Base-by-base conservation (phyloP, 92 coral and sea anemone species). In the Anthopleura xanthogrammica region DNA sequence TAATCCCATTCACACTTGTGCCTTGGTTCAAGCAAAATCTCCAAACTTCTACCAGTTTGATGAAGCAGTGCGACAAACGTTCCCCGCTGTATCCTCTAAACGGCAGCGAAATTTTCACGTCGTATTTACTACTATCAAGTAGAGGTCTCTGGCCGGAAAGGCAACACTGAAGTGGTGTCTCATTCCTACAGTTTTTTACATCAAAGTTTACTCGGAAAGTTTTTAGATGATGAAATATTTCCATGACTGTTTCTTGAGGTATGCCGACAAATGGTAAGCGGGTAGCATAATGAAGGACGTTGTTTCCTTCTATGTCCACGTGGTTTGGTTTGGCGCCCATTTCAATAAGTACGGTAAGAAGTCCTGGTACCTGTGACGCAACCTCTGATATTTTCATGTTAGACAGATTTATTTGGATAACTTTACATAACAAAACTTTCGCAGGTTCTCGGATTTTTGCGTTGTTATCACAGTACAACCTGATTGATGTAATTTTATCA, bases 241-340 rank as follows among this genome's bases (percentile, higher is more conserved):
- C 54, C 7, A 80, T 64, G 8, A 80, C 83, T 14, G 20, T 39
- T 16, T 80, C 56, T 20, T 29, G 57, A 12, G 79, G 55, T 57
- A 64, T 19, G 29, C 78, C 83, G 4, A 13, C 3, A 46, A 41
- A 36, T 11, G 83, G 83, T 62, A 80, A 12, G 39, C 16, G 19
- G 50, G 52, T 7, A 12, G 75, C 52, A 12, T 57, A 64, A 16
- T 57, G 75, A 62, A 80, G 24, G 13, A 77, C 77, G 0, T 77
- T 80, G 56, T 80, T 80, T 80, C 83, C 83, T n/a, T 22, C 11
- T 23, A 68, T 5, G 54, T 80, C 83, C 17, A 16, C 52, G 19
- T 17, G 5, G 55, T 80, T 80, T 24, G 83, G 83, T 5, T 80
- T 62, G 22, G 83, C 83, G 2, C 83, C 83, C 16, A 64, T 43